Percentiles rank a stretch among this genome's conserved stretches.
These are phyloP conservation scores for Chrysolina oricalcia DNA, from an alignment of 2,888 invertebrate species.

Conservation along the genomic window DNA sequence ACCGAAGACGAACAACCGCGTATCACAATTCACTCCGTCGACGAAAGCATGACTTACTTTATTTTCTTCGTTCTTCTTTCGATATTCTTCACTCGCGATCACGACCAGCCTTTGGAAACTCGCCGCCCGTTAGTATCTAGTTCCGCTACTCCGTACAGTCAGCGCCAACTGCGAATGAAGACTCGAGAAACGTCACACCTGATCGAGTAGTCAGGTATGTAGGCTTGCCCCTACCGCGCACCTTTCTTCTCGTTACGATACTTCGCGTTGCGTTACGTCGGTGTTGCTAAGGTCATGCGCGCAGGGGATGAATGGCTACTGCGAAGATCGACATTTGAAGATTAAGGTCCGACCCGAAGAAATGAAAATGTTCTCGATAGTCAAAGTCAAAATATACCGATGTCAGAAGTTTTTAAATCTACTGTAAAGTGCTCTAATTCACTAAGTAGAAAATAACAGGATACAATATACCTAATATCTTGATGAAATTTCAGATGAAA, in stretches of 20 bases:
- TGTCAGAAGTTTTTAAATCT: no score
- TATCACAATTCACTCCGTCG: constrained; percentile 27
- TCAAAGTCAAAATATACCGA: no score
- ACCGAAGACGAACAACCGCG: constrained; percentile 25
- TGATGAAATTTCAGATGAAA: no score
- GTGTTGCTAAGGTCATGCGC: constrained; percentile 6
- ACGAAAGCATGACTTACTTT: constrained; percentile 32
- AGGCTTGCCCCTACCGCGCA: constrained; percentile 21
- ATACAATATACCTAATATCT: no score
- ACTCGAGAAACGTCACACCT: constrained; percentile 41
- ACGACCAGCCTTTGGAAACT: constrained; percentile 19
- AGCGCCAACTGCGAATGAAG: constrained; percentile 34
- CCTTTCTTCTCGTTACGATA: constrained; percentile 24
- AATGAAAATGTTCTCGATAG: no score
- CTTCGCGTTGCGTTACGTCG: constrained; percentile 5
- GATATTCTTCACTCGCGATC: constrained; percentile 33
- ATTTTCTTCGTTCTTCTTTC: constrained; percentile 28
- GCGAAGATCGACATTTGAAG: background rate
- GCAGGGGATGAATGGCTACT: constrained; percentile 10
- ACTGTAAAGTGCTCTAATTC: no score
- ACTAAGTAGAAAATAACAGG: no score
- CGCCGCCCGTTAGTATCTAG: constrained; percentile 24
- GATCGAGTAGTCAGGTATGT: constrained; percentile 40
- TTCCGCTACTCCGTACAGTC: constrained; percentile 25
- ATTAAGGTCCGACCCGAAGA: background rate